Conservation (phyloP, 1,140 invertebrate genomes). For the Akabosia matsudoensis region DNA sequence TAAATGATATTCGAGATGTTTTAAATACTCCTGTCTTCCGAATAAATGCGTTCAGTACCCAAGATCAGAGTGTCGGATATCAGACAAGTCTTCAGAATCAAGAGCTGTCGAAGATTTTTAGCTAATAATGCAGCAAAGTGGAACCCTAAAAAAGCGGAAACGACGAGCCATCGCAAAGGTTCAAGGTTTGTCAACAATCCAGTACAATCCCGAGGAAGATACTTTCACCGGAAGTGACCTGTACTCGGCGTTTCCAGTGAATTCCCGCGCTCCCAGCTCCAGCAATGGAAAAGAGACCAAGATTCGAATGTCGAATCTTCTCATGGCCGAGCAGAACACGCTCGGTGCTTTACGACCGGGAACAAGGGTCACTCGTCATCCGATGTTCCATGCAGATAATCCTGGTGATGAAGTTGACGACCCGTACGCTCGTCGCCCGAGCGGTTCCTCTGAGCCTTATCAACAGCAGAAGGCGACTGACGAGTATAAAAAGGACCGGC, state of each 20-base stretch:
- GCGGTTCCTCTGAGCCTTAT: no score
- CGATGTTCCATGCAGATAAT: neutral
- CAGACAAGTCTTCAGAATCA: no score
- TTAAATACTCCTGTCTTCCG: no score
- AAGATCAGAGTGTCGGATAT: neutral
- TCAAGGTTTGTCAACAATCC: neutral
- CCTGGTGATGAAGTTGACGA: neutral
- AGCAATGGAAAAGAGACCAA: neutral
- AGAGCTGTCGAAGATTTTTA: neutral
- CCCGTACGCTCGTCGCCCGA: no score
- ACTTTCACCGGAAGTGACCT: neutral
- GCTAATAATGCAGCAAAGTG: neutral
- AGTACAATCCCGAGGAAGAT: neutral
- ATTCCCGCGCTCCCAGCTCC: neutral
- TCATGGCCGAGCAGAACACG: neutral
- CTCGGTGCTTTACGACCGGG: neutral
- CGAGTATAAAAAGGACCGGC: neutral
- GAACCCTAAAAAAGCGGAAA: slow-evolving; percentile 1
- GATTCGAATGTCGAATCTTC: neutral
- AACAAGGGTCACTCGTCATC: neutral
- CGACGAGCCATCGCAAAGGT: slow-evolving; percentile 5
- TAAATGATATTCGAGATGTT: no score
- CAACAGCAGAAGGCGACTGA: neutral
- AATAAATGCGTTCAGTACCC: neutral
- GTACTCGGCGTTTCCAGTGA: neutral